Base-by-base conservation (phyloP, 1,140 invertebrate species). In the Geopemphigus sp. region DNA sequence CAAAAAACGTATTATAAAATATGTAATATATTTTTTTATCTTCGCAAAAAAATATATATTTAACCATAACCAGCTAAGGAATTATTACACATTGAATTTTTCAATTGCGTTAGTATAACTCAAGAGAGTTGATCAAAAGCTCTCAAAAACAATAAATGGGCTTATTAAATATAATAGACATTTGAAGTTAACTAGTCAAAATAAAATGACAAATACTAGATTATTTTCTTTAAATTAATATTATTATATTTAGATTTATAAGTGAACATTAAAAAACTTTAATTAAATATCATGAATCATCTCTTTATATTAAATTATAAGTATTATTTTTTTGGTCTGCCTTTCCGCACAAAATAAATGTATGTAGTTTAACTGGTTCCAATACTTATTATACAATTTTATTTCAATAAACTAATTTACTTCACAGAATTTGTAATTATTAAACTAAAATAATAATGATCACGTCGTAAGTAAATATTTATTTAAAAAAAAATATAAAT, bases 1-100 rank as follows among this genome's bases (percentile, higher is more conserved):
- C 4, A 29, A 66, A 66, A 66, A 14, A n/a, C n/a, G n/a, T n/a
- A 54, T 54, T 66, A 66, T 66, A 12, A n/a, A 66, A 66, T 12
- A 66, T 39, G 1, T 0, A 45, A 39, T 39, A 66, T 54, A 54
- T 19, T 19, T 4, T 39, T 39, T 39, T 39, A 39, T 39, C 8
- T 39, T 39, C 32, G 8, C 3, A 39, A 4, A 39, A 39, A 39
- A 39, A 39, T 54, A 4, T 54, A 54, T 54, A 54, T 0, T n/a
- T 54, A 54, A 54, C 53, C 47, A 50, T 50, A 50, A 50, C 5
- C 12, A 50, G 12, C 5, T 50, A 50, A 50, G 12, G 5, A 14
- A 12, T 8, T 50, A 50, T 8, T 50, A 50, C 1, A 6, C 12
- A 50, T 50, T 50, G 8, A 50, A 50, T 12, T 11, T 50, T 50